phyloP scores from a whole-genome alignment of 2,888 invertebrate species.

The Lacanobia wlatinum region DNA sequence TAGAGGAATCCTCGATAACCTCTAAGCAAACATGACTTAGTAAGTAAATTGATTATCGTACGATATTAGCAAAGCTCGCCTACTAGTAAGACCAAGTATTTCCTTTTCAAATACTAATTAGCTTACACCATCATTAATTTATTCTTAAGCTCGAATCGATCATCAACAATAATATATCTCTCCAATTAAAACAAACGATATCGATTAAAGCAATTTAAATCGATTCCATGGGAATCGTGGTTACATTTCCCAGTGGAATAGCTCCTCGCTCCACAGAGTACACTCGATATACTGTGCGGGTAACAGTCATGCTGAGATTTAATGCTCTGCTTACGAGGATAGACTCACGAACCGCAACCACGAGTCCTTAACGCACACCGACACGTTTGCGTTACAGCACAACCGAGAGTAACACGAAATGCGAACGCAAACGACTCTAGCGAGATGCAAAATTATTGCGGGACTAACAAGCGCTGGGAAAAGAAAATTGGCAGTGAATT shows the following conservation, averaged over 20 bases:
- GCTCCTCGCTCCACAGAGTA: slow-evolving; percentile 70
- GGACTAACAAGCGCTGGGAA: slow-evolving; percentile 73
- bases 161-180: slow-evolving; percentile 60
- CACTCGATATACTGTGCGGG: slow-evolving; percentile 74
- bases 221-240: slow-evolving; percentile 80
- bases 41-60: slow-evolving; percentile 43
- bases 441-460: slow-evolving; percentile 62
- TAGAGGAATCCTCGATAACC: slow-evolving; percentile 19
- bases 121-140: slow-evolving; percentile 27
- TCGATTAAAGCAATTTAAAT: slow-evolving; percentile 77
- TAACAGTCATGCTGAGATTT: slow-evolving; percentile 82
- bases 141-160: slow-evolving; percentile 49
- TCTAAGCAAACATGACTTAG: slow-evolving; percentile 16
- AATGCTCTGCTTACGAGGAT: slow-evolving; percentile 76
- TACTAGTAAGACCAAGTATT: slow-evolving; percentile 23
- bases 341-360: slow-evolving; percentile 75
- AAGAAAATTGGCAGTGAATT: slow-evolving; percentile 74
- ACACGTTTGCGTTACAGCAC: slow-evolving; percentile 61
- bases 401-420: slow-evolving; percentile 48
- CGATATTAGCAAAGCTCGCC: slow-evolving; percentile 15
- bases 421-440: slow-evolving; percentile 60
- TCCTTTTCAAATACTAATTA: slow-evolving; percentile 37
- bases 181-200: slow-evolving; percentile 70
- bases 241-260: slow-evolving; percentile 77
- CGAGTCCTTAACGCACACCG: slow-evolving; percentile 62